Conservation (phyloP, 2,888 invertebrate species). For the Diarsia mendica region DNA sequence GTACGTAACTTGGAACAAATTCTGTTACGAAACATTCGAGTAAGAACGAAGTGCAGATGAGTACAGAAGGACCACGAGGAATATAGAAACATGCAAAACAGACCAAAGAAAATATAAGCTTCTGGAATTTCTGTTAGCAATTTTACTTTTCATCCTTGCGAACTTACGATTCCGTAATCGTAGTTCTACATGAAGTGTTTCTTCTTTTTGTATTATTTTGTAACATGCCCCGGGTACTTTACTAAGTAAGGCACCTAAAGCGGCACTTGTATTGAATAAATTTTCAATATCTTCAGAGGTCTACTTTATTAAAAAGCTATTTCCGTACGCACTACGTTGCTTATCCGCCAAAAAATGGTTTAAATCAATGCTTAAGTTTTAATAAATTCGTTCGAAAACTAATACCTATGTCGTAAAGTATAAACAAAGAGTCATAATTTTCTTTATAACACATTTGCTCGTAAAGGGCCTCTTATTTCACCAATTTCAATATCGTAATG, state of each 20-base stretch:
- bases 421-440: background rate
- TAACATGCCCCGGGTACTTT: background rate
- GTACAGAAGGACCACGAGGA: slow-evolving; percentile 6
- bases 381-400: background rate
- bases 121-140: background rate
- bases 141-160: background rate
- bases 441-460: too few species aligned
- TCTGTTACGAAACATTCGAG: slow-evolving; percentile 32
- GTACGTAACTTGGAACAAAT: slow-evolving; percentile 29
- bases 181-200: background rate
- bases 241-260: background rate
- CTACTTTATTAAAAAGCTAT: slow-evolving; percentile 41
- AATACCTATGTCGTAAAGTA: background rate
- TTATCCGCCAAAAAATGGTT: background rate
- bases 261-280: slow-evolving; percentile 42
- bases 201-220: background rate
- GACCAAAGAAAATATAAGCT: background rate
- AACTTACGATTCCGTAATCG: background rate
- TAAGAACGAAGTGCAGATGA: slow-evolving; percentile 4
- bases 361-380: background rate
- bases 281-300: slow-evolving; percentile 40
- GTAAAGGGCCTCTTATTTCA: too few species aligned
- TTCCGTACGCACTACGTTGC: slow-evolving; percentile 31
- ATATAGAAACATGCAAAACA: background rate
- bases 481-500: too few species aligned